These are phyloP conservation scores for Hyposoter didymator DNA, from an alignment of 2,888 invertebrate genomes.

Conservation along the genomic window DNA sequence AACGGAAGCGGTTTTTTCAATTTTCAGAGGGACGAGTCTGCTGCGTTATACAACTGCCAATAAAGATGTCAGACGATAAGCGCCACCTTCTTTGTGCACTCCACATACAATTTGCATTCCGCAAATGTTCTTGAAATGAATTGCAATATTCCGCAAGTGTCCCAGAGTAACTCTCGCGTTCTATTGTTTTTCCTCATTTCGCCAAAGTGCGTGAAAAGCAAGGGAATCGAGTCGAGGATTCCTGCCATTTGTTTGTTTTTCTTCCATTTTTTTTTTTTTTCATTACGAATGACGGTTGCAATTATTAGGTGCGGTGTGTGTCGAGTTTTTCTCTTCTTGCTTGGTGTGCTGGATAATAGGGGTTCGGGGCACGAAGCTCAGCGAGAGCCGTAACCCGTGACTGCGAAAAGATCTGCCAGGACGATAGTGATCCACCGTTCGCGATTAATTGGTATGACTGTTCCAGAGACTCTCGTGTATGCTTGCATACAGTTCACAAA, in stretches of 20 bases:
- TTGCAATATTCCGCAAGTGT: constrained; percentile 20
- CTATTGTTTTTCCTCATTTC: constrained; percentile 5
- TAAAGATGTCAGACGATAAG: constrained; percentile 12
- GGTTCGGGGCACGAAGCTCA: constrained; percentile 68
- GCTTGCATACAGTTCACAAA: constrained; percentile 6
- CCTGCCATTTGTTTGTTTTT: background rate
- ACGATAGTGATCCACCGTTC: constrained; percentile 77
- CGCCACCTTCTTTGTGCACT: constrained; percentile 9
- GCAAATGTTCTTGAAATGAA: background rate
- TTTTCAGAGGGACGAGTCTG: constrained; percentile 15
- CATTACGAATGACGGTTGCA: constrained; percentile 31
- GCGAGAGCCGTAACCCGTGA: constrained; percentile 71
- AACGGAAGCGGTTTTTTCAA: constrained; percentile 11
- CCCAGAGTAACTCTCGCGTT: background rate
- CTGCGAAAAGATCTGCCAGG: constrained; percentile 76
- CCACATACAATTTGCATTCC: constrained; percentile 1
- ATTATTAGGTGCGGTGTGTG: constrained; percentile 45
- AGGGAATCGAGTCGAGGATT: constrained; percentile 25
- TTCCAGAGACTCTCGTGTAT: constrained; percentile 34
- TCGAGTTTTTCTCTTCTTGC: constrained; percentile 13
- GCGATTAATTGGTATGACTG: constrained; percentile 83
- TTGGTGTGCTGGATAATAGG: constrained; percentile 42
- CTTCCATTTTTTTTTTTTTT: background rate
- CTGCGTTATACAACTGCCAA: background rate
- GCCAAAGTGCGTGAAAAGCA: background rate